phyloP scores from a whole-genome alignment of 2,797 vertebrate species.

The Schizopygopsis malacanthus region DNA sequence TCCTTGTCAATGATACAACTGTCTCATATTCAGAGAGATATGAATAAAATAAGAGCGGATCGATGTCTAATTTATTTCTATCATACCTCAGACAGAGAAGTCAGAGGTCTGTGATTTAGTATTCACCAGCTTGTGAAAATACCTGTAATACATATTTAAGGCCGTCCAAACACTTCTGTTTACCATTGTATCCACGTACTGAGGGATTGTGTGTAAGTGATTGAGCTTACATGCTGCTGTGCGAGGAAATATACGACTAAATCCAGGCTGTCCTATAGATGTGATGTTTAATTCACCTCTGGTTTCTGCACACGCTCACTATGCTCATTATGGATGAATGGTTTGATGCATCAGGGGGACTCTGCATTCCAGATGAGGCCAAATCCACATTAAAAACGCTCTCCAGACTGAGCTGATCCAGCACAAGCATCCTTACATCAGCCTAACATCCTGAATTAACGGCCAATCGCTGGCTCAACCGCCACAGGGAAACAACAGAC shows the following conservation, averaged over 20 bases:
- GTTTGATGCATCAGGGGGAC: slow-evolving; percentile 54
- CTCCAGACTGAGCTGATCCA: slow-evolving; percentile 11
- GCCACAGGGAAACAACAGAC: slow-evolving; percentile 20
- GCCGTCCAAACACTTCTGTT: slow-evolving; percentile 18
- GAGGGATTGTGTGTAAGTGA: slow-evolving; percentile 20
- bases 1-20: slow-evolving; percentile 7
- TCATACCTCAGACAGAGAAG: neutral
- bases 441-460: slow-evolving; percentile 21
- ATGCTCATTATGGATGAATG: slow-evolving; percentile 69
- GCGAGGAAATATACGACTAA: slow-evolving; percentile 47
- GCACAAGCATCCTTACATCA: slow-evolving; percentile 22
- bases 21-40: slow-evolving; percentile 1
- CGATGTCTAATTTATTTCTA: neutral
- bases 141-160: slow-evolving; percentile 23
- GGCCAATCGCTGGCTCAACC: slow-evolving; percentile 13
- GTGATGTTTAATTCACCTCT: slow-evolving; percentile 59
- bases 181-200: slow-evolving; percentile 18
- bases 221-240: slow-evolving; percentile 26
- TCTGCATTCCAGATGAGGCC: slow-evolving; percentile 58
- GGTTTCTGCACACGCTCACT: slow-evolving; percentile 58
- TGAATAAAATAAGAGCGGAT: slow-evolving; percentile 1
- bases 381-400: slow-evolving; percentile 60
- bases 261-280: slow-evolving; percentile 54
- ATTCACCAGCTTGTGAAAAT: slow-evolving; percentile 6
- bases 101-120: slow-evolving; percentile 19